Evolutionary conservation across 2,797 vertebrate genomes (phyloP).

Genomic region (Diplodus sargus): DNA sequence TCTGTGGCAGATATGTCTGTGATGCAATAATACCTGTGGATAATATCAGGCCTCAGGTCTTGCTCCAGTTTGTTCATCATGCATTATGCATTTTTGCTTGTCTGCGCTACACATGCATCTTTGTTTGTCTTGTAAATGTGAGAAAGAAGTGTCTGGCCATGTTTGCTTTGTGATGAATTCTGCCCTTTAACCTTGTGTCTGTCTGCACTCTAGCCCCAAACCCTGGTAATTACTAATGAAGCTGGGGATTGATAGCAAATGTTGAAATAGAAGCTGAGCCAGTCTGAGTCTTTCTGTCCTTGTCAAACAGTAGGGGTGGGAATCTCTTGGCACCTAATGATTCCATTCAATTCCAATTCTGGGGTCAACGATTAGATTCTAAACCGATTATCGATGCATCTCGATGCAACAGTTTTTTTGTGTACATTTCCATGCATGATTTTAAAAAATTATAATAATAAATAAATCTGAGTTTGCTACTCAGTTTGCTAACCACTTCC

Average conservation of each 20-base stretch:
- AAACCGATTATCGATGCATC: too few relatives aligned
- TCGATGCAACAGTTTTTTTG: too few relatives aligned
- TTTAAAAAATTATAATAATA: too few relatives aligned
- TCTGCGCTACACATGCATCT: conserved; percentile 1
- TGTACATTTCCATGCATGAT: too few relatives aligned
- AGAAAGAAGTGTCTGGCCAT: conserved; percentile 8
- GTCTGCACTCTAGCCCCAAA: background rate
- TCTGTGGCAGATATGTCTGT: background rate
- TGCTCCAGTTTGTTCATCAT: conserved; percentile 16
- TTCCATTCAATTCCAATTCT: too few relatives aligned
- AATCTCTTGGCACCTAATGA: too few relatives aligned
- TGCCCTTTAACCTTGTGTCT: conserved; percentile 6
- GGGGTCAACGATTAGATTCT: too few relatives aligned
- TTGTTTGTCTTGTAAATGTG: conserved; percentile 11
- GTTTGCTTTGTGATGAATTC: conserved; percentile 17
- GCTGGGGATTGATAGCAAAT: background rate
- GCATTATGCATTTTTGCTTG: conserved; percentile 12
- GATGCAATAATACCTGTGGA: conserved; percentile 10
- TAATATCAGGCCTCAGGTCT: background rate
- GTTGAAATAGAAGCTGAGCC: background rate
- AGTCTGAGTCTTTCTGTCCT: background rate
- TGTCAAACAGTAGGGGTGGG: too few relatives aligned
- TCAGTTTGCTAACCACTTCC: too few relatives aligned
- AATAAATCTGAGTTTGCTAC: too few relatives aligned
- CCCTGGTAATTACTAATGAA: background rate